Evolutionary conservation across 2,888 invertebrate genomes (phyloP).

Genomic region (Trissoscelio sp.): DNA sequence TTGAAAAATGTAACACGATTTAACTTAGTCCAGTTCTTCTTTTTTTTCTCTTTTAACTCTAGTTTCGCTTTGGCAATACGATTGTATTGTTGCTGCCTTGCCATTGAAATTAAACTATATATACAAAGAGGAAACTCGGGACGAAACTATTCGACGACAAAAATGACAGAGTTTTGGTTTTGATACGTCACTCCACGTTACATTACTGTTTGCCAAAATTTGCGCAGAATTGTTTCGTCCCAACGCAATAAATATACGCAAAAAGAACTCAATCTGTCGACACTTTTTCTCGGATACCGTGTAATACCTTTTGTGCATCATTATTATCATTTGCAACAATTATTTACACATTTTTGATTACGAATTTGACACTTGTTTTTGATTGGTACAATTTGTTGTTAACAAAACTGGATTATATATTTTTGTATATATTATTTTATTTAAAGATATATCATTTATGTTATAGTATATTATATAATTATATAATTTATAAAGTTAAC

Average conservation of each 20-base stretch:
- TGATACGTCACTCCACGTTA: conserved; percentile 3
- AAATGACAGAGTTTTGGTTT: conserved; percentile 36
- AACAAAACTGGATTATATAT: no score
- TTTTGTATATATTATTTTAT: no score
- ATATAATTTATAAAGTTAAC: background rate
- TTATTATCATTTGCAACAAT: conserved; percentile 10
- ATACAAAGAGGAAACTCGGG: conserved; percentile 60
- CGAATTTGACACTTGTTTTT: background rate
- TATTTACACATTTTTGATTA: background rate
- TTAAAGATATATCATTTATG: no score
- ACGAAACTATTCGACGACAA: conserved; percentile 11
- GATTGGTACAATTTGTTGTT: no score
- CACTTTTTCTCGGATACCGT: conserved; percentile 40
- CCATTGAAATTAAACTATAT: conserved; percentile 70
- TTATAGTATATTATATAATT: background rate
- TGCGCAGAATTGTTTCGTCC: conserved; percentile 6
- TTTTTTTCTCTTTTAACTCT: conserved; percentile 51
- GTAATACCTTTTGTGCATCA: conserved; percentile 37
- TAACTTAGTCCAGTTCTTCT: conserved; percentile 18
- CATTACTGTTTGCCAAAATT: conserved; percentile 6
- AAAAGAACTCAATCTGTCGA: conserved; percentile 32
- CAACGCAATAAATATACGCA: conserved; percentile 46
- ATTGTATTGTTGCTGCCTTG: conserved; percentile 56
- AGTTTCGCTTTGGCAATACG: conserved; percentile 68
- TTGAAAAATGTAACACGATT: conserved; percentile 13